Percentiles rank a stretch among this genome's conserved stretches.
phyloP scores from a whole-genome alignment of 2,888 invertebrate genomes.

The Odiellus spinosus region DNA sequence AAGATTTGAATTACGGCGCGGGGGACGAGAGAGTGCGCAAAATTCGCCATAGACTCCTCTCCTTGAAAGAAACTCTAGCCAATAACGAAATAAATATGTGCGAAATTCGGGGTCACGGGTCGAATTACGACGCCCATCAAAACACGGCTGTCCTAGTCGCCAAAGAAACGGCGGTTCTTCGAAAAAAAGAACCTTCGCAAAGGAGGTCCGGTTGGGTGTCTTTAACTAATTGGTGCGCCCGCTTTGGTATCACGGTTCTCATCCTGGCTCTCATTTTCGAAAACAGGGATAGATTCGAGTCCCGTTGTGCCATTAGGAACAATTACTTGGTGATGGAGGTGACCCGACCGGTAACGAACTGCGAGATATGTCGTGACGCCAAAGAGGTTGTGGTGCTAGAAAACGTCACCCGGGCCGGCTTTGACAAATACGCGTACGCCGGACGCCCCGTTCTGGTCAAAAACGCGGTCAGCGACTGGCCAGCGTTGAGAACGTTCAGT shows the following conservation, averaged over 20 bases:
- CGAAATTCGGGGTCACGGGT: no score
- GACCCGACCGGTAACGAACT: slow-evolving; percentile 63
- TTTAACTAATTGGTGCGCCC: background rate
- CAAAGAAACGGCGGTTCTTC: no score
- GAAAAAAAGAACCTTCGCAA: no score
- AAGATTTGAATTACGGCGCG: no score
- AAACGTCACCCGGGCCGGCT: slow-evolving; percentile 41
- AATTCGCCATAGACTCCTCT: no score
- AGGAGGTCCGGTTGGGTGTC: no score
- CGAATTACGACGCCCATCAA: no score
- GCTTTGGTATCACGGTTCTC: background rate
- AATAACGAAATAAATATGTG: no score
- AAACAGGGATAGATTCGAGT: slow-evolving; percentile 8
- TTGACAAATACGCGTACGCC: slow-evolving; percentile 55
- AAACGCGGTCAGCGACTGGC: slow-evolving; percentile 58
- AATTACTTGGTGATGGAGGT: slow-evolving; percentile 77
- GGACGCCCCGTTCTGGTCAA: slow-evolving; percentile 64
- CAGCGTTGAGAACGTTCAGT: slow-evolving; percentile 40
- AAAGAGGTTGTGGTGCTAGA: slow-evolving; percentile 46
- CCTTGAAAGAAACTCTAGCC: no score
- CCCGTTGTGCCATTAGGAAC: slow-evolving; percentile 59
- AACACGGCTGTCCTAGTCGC: no score
- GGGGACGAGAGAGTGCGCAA: no score
- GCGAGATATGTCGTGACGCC: slow-evolving; percentile 55
- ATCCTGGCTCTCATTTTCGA: background rate